Evolutionary conservation across 2,888 invertebrate species (phyloP), one percentile per base, ranked within the genome.

Genomic region (Rhabditoides inermis): DNA sequence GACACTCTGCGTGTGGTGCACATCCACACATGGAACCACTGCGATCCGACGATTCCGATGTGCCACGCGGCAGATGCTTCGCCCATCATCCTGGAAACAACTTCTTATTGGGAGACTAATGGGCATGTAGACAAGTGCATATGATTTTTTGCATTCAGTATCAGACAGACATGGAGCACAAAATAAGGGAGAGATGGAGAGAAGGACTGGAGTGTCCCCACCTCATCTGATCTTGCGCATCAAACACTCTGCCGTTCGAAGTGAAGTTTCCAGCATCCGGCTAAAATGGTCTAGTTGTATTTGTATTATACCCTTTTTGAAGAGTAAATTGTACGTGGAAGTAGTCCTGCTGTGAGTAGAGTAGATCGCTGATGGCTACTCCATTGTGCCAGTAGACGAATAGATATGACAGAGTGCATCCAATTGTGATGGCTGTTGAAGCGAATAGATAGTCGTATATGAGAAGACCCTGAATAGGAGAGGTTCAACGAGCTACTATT

Each of bases 371-470:
- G 2, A 57, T 57, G 25, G 35, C 30, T 48, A 62, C 54, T 20
- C 62, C 62, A 30, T 62, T 57, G 39, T 60, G 51, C 48, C 56
- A 60, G 44, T 58, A 62, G 15, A 54, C 51, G 46, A 54, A 55
- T 23, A 60, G 57, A 46, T 63, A 63, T 26, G 58, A 53, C 20
- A 60, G 49, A 23, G 61, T 54, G 27, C 58, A 57, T 42, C 63
- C 63, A 36, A 60, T 55, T 10, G 70, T 68, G 45, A 71, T 70
- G 48, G 70, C 59, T 39, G 67, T 61, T 6, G 72, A 72, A 45
- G 70, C 61, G 56, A 71, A 68, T 39, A 68, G 48, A 51, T 71
- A 71, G n/a, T 71, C 66, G 42, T 71, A 71, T 39, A 65, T 50
- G 35, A 71, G 45, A 22, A 71, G 57, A 35, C 64, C 59, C 39